Evolutionary conservation across 2,797 vertebrate species (phyloP), one percentile per base, ranked within the genome.

Genomic region (Protosalanx chinensis): DNA sequence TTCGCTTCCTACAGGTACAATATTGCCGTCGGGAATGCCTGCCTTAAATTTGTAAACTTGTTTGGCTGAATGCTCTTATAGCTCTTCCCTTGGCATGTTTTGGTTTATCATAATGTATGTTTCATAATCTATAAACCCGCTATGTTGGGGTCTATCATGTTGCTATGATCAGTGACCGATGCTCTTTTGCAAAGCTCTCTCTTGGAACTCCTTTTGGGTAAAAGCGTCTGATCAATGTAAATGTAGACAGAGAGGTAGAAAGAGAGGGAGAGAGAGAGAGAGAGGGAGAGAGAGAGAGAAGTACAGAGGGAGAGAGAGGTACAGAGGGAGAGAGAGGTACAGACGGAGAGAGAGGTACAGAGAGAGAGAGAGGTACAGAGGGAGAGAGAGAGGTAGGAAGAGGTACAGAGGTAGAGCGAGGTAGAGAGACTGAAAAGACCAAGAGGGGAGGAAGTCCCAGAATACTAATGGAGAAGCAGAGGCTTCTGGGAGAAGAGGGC

Each of bases 391-490:
- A 69, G 56, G 65, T 29, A 59, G 57, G 59, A 30, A 32, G n/a
- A 3, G 32, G 27, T 58, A 62, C 23, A 53, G 68, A 16, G 35
- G 51, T 53, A 68, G 29, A 74, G 62, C 64, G 68, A 41, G 65
- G 59, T 57, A 75, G n/a, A 29, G 67, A 71, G 76, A 66, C 65
- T 68, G 51, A 75, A 67, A 29, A 81, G 81, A 74, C 57, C 73
- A 82, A 0, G 20, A 74, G 81, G 82, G 74, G 73, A 79, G 70
- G 87, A 88, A 85, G 81, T 89, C 81, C 37, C 75, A 76, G 88
- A 91, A 91, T 92, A 85, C 86, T 88, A 88, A 92, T 88, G 68
- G 76, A 80, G 81, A 79, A 87, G 77, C 82, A 84, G 10, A 63
- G 84, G 80, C 84, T 89, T 81, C 82, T 81, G 86, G 84, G 79